Conservation (phyloP, 2,888 invertebrate species). For the Subacronicta megacephala region DNA sequence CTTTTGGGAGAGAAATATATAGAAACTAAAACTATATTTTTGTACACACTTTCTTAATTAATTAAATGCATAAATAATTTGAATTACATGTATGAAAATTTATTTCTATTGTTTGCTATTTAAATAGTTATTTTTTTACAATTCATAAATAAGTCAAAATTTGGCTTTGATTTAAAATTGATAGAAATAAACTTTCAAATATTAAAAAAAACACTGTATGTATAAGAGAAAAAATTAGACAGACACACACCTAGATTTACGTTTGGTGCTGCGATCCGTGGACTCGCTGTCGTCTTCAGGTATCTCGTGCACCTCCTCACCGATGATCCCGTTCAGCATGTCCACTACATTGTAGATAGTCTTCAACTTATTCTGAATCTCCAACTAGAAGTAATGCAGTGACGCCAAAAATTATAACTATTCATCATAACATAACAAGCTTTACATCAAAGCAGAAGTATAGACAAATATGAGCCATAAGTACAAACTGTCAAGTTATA, state of each 20-base stretch:
- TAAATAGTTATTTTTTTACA: no score
- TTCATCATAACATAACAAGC: conserved; percentile 36
- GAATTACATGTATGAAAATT: conserved; percentile 27
- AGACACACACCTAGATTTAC: conserved; percentile 82
- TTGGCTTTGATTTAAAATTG: neutral
- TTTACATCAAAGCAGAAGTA: conserved; percentile 46
- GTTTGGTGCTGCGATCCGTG: conserved; percentile 69
- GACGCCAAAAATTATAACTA: conserved; percentile 44
- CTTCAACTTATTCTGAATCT: conserved; percentile 94
- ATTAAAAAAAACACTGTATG: conserved; percentile 10
- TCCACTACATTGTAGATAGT: conserved; percentile 96
- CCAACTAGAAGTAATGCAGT: conserved; percentile 87
- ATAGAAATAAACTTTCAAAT: conserved; percentile 42
- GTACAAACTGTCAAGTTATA: conserved; percentile 28
- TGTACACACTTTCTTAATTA: conserved; percentile 37
- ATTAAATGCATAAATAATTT: conserved; percentile 14
- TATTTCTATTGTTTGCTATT: conserved; percentile 17
- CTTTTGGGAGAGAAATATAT: conserved; percentile 54
- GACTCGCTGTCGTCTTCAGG: conserved; percentile 67
- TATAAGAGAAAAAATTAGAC: conserved; percentile 17
- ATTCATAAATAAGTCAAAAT: neutral
- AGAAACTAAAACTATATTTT: conserved; percentile 37
- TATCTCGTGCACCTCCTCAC: conserved; percentile 89
- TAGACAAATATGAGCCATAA: conserved; percentile 44
- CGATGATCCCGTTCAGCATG: conserved; percentile 95